phyloP scores from a whole-genome alignment of 2,888 invertebrate genomes.

The Ceriagrion tenellum region DNA sequence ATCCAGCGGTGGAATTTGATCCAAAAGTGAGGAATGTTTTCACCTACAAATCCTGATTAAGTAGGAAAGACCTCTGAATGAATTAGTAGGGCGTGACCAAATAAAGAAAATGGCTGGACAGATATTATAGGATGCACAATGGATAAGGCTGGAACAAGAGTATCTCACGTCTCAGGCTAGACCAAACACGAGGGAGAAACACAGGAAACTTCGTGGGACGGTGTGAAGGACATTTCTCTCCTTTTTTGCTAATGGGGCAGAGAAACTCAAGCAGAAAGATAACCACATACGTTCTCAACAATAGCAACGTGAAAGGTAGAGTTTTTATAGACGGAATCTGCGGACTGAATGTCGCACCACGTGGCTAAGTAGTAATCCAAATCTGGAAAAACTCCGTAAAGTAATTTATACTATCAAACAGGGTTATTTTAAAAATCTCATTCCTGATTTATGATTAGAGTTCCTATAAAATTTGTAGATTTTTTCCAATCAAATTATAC shows the following conservation, averaged over 20 bases:
- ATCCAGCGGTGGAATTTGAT: not conserved
- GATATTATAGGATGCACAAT: not conserved
- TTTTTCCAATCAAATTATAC: too few species aligned
- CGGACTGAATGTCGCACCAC: not conserved
- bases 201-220: constrained; percentile 13
- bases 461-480: too few species aligned
- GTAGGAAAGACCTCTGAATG: not conserved
- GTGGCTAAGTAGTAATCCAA: not conserved
- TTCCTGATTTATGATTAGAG: too few species aligned
- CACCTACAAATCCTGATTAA: not conserved
- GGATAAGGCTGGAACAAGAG: not conserved
- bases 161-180: not conserved
- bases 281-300: not conserved
- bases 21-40: not conserved
- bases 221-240: not conserved
- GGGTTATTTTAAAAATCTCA: too few species aligned
- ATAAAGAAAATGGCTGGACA: not conserved
- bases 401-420: too few species aligned
- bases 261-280: not conserved
- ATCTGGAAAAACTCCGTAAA: not conserved
- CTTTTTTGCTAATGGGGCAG: not conserved
- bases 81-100: not conserved
- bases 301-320: not conserved
- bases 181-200: not conserved
- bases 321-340: not conserved